These are phyloP conservation scores for Dermolepida albohirtum DNA, from an alignment of 2,888 invertebrate genomes.

Conservation along the genomic window DNA sequence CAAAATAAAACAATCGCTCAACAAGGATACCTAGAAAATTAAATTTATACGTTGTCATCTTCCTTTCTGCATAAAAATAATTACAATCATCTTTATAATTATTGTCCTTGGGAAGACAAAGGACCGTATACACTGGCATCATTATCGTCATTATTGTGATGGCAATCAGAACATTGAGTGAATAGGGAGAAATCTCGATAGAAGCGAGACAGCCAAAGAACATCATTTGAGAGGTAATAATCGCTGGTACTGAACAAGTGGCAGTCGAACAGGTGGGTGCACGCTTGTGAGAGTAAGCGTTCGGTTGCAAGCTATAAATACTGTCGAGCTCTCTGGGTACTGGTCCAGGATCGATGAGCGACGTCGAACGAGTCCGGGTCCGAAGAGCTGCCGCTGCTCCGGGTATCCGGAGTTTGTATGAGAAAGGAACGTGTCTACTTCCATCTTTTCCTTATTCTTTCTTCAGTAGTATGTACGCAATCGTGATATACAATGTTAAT, in stretches of 20 bases:
- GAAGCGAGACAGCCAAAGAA: constrained; percentile 18
- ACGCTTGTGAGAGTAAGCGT: constrained; percentile 46
- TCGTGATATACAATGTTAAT: background rate
- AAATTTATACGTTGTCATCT: background rate
- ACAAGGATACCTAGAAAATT: background rate
- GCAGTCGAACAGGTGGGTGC: constrained; percentile 49
- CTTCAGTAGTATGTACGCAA: background rate
- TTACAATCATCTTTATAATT: constrained; percentile 3
- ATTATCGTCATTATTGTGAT: constrained; percentile 3
- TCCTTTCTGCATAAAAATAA: constrained; percentile 3
- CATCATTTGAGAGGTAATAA: constrained; percentile 32
- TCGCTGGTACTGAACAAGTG: constrained; percentile 36
- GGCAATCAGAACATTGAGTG: constrained; percentile 5
- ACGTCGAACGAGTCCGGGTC: constrained; percentile 47
- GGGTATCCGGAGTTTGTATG: constrained; percentile 47
- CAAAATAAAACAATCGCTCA: no score
- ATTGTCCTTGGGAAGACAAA: background rate
- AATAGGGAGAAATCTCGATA: constrained; percentile 19
- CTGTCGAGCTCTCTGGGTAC: constrained; percentile 50
- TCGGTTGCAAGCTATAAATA: constrained; percentile 54
- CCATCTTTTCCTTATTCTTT: constrained; percentile 4
- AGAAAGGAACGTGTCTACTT: constrained; percentile 37
- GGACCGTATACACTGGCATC: constrained; percentile 5
- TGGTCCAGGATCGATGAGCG: constrained; percentile 51
- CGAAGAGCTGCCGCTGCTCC: constrained; percentile 46